phyloP scores from a whole-genome alignment of 2,113 vertebrate species.

The Apodemus speciosus region DNA sequence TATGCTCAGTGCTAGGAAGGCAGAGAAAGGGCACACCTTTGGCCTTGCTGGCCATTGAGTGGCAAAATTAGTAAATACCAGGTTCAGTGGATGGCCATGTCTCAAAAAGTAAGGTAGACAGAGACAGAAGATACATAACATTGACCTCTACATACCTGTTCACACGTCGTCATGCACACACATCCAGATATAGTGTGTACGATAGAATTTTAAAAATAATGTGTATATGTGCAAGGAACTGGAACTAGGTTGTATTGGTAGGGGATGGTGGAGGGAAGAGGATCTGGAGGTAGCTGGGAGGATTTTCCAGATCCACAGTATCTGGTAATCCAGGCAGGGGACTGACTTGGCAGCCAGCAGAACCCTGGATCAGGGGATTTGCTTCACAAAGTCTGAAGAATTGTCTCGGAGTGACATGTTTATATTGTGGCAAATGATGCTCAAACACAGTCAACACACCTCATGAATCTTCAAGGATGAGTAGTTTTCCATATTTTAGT shows the following conservation, averaged over 20 bases:
- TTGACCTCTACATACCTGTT: neutral
- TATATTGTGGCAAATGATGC: rapidly evolving
- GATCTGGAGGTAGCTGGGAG: neutral
- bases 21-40: neutral
- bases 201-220: neutral
- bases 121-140: neutral
- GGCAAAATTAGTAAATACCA: neutral
- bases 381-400: neutral
- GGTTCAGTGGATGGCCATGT: neutral
- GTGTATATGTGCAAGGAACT: neutral
- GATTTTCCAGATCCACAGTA: neutral
- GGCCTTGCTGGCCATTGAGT: neutral
- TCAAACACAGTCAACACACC: rapidly evolving
- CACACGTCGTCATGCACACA: neutral
- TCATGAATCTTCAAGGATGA: neutral
- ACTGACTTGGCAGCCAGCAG: neutral
- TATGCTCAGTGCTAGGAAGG: neutral
- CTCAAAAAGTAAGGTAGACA: neutral
- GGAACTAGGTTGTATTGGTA: neutral
- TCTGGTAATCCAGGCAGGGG: rapidly evolving
- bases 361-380: neutral
- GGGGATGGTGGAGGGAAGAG: neutral
- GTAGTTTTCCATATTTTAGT: neutral
- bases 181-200: neutral
- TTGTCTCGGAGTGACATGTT: rapidly evolving